Evolutionary conservation across 2,888 invertebrate species (phyloP).

Genomic region (Zaprionus obscuricornis): DNA sequence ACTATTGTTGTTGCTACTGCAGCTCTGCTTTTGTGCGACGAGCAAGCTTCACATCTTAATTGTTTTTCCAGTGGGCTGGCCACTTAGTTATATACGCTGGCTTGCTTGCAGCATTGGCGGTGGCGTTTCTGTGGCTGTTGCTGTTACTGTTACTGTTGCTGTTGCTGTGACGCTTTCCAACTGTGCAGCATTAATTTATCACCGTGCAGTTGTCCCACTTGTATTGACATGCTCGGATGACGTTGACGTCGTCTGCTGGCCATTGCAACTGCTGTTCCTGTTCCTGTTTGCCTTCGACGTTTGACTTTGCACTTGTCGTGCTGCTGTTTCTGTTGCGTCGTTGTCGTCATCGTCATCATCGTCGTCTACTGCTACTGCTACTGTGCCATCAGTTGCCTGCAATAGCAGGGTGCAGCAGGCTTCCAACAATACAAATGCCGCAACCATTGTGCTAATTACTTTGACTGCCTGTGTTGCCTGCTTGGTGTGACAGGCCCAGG

Average conservation of each 20-base stretch:
- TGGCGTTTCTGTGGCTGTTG: slow-evolving; percentile 58
- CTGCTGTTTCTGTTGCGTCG: neutral
- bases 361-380: slow-evolving; percentile 10
- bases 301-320: neutral
- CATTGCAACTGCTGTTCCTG: slow-evolving; percentile 9
- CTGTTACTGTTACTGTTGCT: too few relatives aligned
- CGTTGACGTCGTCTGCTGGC: slow-evolving; percentile 19
- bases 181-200: slow-evolving; percentile 69
- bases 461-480: slow-evolving; percentile 75
- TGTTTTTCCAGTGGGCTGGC: slow-evolving; percentile 51
- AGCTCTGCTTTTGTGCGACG: slow-evolving; percentile 50
- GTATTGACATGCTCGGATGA: slow-evolving; percentile 63
- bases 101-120: slow-evolving; percentile 63
- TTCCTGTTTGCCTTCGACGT: neutral
- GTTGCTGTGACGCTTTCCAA: slow-evolving; percentile 48
- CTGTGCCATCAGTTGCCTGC: slow-evolving; percentile 33
- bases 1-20: slow-evolving; percentile 7
- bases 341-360: neutral
- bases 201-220: slow-evolving; percentile 64
- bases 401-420: slow-evolving; percentile 65
- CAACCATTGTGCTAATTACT: slow-evolving; percentile 79
- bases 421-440: slow-evolving; percentile 75
- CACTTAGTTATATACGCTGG: slow-evolving; percentile 50
- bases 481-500: slow-evolving; percentile 74
- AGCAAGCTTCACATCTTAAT: slow-evolving; percentile 49